Evolutionary conservation across 2,113 vertebrate genomes (phyloP).

Genomic region (Phaethon lepturus): DNA sequence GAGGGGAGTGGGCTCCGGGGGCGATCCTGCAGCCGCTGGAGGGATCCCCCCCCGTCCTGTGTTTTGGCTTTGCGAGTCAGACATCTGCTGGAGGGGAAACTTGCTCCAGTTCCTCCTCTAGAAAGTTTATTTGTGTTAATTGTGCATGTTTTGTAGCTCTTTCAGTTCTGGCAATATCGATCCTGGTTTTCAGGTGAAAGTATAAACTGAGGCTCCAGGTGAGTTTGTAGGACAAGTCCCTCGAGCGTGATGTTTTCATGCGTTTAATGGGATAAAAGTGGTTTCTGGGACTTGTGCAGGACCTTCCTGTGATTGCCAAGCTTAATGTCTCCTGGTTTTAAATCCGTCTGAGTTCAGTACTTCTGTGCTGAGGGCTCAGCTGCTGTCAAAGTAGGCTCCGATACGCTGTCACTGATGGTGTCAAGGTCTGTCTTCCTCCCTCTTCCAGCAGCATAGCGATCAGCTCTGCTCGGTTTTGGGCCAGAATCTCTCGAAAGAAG

Average conservation of each 20-base stretch:
- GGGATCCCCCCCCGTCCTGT: neutral
- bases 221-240: neutral
- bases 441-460: neutral
- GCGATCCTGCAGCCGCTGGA: rapidly evolving
- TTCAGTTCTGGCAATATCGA: rapidly evolving
- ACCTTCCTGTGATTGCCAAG: neutral
- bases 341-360: neutral
- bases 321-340: neutral
- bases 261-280: neutral
- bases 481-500: neutral
- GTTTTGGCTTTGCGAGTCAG: neutral
- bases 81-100: neutral
- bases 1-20: neutral
- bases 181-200: neutral
- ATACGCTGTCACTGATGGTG: neutral
- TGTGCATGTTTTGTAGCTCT: neutral
- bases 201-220: rapidly evolving
- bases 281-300: neutral
- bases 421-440: neutral
- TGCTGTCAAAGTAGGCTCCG: neutral
- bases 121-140: neutral
- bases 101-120: neutral
- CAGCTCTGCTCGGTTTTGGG: neutral
- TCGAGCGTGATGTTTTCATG: rapidly evolving
- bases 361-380: neutral